Base-by-base conservation (phyloP, 2,888 invertebrate genomes). In the Cerastoderma edule region DNA sequence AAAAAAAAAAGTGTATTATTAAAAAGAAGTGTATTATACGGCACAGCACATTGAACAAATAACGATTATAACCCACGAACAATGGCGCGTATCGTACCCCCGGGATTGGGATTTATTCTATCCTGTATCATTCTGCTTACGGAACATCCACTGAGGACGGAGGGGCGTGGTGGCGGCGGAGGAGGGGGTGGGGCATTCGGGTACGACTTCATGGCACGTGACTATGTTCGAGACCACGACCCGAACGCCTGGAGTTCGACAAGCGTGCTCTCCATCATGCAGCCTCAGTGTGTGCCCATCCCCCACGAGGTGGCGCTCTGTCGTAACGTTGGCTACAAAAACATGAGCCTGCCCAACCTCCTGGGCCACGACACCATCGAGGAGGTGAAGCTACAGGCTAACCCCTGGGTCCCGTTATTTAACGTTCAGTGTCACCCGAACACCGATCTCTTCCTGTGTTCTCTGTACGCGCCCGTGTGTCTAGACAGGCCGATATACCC, bases 321-420 rank as follows among this genome's bases (percentile, higher is more conserved):
- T 88, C 93, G 94, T 80, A 93, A 93, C 73, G 94, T 95, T 78
- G 95, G 94, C 83, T 95, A 95, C 91, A 90, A 89, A 28, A 92
- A 94, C 87, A 95, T 95, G 95, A 92, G 94, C 72, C 91, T 95
- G 78, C 95, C 95, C 22, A 95, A 95, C 90, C 93, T 95, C 13
- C 92, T 95, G 77, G 94, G 94, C 46, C 95, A 95, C 91, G 95
- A 95, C 86, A 94, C 94, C 2, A 90, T 95, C 83, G 93, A 93
- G 70, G 95, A 95, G 88, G 95, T 93, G 63, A 92, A 91, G 32
- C 90, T 93, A 72, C 94, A 94, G 81, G 93, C 95, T 3, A 91
- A 93, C 70, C 93, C 95, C 1, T 95, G 95, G 95, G 93, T 94
- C 65, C 94, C 94, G 16, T 93, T 95, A 32, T 90, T 94, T 35